Evolutionary conservation across 2,888 invertebrate species (phyloP), one percentile per base, ranked within the genome.

Genomic region (Volucella zonaria): DNA sequence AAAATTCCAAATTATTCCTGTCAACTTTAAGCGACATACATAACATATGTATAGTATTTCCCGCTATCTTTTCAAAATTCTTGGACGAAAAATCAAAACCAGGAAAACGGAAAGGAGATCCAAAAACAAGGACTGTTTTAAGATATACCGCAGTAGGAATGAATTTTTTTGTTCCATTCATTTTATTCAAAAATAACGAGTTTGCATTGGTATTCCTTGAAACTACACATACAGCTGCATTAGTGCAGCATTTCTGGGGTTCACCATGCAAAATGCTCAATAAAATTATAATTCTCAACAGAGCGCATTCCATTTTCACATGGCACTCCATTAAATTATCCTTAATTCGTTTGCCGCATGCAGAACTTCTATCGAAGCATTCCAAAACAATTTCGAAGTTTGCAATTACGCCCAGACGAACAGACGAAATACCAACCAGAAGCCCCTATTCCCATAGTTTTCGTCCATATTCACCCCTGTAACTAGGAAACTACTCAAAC

Each of bases 291-390:
- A 80, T 83, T 80, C 47, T 40, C 56, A 43, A 49, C 67, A 61
- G 45, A 51, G 45, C 64, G 56, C 59, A 79, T 73, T 78, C 54
- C 52, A 61, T 18, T 61, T 52, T 12, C 23, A 31, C n/a, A 51
- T 42, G 49, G 51, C 61, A 73, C 67, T 73, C 66, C 61, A 77
- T 82, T 83, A 80, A 83, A 80, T 83, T 80, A 71, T 83, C 74
- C 80, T 80, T 83, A 83, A 83, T 80, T 75, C 80, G 71, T 80
- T 83, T 80, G 83, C 80, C 80, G 83, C 83, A 83, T 83, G 75
- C 80, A 80, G 66, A 68, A 56, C 61, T 71, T 31, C 64, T 71
- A 58, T 61, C 61, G 15, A 70, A 59, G 61, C 66, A 80, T 56
- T 74, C 47, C 51, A 52, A 76, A 76, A 70, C 62, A 70, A 52